phyloP scores from a whole-genome alignment of 2,113 vertebrate species.

The Nothobranchius kuhntae region DNA sequence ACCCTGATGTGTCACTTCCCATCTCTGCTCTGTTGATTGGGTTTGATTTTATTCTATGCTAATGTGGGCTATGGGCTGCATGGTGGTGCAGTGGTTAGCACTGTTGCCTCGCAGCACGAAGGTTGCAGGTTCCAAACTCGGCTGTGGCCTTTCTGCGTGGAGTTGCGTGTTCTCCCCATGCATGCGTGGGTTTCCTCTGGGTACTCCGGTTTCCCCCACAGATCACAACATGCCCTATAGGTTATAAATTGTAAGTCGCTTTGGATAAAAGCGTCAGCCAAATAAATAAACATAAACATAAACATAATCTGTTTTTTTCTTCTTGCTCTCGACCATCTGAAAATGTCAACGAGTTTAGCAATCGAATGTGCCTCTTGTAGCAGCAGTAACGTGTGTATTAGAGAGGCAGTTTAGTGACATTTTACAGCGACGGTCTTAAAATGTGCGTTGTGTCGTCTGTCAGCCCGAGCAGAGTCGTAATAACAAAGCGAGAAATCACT shows the following conservation, averaged over 20 bases:
- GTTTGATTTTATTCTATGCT: slow-evolving; percentile 12
- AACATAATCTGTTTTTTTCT: slow-evolving; percentile 5
- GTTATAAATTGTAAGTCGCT: no score
- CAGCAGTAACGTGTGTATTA: neutral
- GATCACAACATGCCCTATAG: no score
- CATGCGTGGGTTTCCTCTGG: no score
- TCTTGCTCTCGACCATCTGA: neutral
- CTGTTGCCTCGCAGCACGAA: no score
- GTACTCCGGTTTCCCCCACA: no score
- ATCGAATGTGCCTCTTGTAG: slow-evolving; percentile 8
- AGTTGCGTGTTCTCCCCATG: no score
- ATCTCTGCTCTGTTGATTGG: slow-evolving; percentile 22
- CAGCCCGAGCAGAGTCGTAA: neutral
- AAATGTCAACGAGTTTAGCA: slow-evolving; percentile 2
- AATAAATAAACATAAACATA: no score
- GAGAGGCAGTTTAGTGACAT: neutral
- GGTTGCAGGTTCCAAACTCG: no score
- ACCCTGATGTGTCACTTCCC: slow-evolving; percentile 35
- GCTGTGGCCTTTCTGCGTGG: no score
- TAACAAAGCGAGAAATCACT: slow-evolving; percentile 16
- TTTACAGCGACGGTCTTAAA: slow-evolving; percentile 6
- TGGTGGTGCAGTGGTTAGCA: no score
- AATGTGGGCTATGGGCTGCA: no score
- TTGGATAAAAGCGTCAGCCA: no score
- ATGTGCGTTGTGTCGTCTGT: neutral